phyloP scores from a whole-genome alignment of 2,113 vertebrate genomes.

The Labrus mixtus region DNA sequence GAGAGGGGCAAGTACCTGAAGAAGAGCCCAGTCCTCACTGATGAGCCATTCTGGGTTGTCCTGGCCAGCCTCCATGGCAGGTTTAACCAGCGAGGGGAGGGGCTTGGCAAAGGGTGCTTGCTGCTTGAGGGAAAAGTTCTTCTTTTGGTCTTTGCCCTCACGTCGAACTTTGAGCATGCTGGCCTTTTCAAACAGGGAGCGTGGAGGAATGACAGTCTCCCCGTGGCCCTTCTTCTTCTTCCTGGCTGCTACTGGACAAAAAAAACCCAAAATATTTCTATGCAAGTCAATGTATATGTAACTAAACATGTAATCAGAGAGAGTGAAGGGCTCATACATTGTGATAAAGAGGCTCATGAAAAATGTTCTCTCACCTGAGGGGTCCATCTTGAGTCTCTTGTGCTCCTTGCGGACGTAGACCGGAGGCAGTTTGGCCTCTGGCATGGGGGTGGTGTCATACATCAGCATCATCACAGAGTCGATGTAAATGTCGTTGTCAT shows the following conservation, averaged over 20 bases:
- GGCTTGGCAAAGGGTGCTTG: conserved; percentile 93
- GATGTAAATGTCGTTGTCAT: conserved; percentile 94
- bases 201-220: conserved; percentile 91
- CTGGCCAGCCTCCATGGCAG: conserved; percentile 88
- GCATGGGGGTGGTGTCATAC: conserved; percentile 92
- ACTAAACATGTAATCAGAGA: neutral
- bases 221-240: conserved; percentile 95
- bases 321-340: neutral
- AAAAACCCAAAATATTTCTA: neutral
- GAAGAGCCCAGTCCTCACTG: conserved; percentile 94
- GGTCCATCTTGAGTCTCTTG: conserved; percentile 92
- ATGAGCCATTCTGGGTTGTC: conserved; percentile 96
- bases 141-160: conserved; percentile 94
- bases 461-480: conserved; percentile 95
- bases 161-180: conserved; percentile 92
- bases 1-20: conserved; percentile 84
- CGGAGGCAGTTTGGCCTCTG: conserved; percentile 91
- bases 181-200: conserved; percentile 93
- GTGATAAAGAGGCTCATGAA: neutral
- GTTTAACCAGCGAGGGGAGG: conserved; percentile 90
- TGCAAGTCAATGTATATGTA: no score
- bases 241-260: conserved; percentile 84
- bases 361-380: conserved; percentile 80
- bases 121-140: conserved; percentile 93
- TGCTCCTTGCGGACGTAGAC: conserved; percentile 92